Base-by-base conservation (phyloP, 2,113 vertebrate genomes). In the Caranx ignobilis region DNA sequence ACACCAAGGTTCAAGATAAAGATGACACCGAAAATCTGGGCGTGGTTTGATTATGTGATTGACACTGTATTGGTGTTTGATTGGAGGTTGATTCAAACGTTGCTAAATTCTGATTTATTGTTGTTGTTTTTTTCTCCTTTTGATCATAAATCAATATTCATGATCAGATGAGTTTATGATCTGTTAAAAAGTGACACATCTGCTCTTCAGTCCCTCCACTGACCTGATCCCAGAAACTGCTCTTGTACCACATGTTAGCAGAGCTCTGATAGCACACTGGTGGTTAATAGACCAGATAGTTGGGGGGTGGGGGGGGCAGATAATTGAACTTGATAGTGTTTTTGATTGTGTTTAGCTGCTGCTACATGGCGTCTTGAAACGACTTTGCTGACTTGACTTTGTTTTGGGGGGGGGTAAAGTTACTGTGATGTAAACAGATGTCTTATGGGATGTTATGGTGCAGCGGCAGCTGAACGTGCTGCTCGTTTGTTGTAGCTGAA, bases 311-410 rank as follows among this genome's bases (percentile, higher is more conserved):
- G 52, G 74, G 65, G 68, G 55, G 55, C 67, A 34, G 74, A 90
- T 87, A 68, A 88, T 88, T 86, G 21, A 77, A 79, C 87, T 61
- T 75, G 45, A 82, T 48, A 31, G 74, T 6, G 73, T 75, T 18
- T 69, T 7, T 9, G 52, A 57, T 60, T 82, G 79, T 65, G 48
- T 80, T 79, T 87, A 80, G 61, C 16, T 0, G 8, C 39, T 41
- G 15, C 63, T 59, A 39, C 77, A 78, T 52, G 66, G 61, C 61
- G 18, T 71, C 31, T 52, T 61, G 34, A 48, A 72, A 79, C 57
- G 50, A 18, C 7, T 55, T 34, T 39, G 26, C n/a, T 60, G 56
- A 54, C 71, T 31, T 66, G 43, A 18, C 7, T 55, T 31, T 39
- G 21, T 81, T 61, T 71, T 26, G 26, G 26, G 26, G 26, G 26